Evolutionary conservation across 1,140 invertebrate genomes (phyloP), one percentile per base, ranked within the genome.

Genomic region (Psilanteris sp.): DNA sequence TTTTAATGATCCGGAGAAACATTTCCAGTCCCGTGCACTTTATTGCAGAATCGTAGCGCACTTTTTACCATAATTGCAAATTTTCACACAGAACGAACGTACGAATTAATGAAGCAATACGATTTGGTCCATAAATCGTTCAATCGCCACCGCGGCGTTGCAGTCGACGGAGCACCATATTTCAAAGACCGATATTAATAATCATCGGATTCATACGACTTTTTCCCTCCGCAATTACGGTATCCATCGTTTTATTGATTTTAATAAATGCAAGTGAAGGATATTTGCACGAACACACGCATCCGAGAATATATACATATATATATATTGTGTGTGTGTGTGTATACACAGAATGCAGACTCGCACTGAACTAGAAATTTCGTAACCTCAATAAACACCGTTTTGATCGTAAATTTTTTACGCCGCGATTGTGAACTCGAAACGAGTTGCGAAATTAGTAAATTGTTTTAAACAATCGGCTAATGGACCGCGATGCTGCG

Each of bases 11-110:
- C 7, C 20, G 14, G 8, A 20, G 48, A 36, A 66, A 62, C 43
- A 34, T 43, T 52, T 50, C 59, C 36, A 41, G 26, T 9, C 4
- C n/a, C 7, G 0, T 52, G 46, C 18, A 43, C 34, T 44, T 66
- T 54, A 54, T 44, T 52, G 39, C 62, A 14, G 50, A 37, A 55
- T 32, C 31, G 14, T 27, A 13, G 1, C 13, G 15, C 29, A 55
- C 41, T 57, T 57, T 68, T 68, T 71, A 32, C 46, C 39, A 46
- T 71, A 71, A 71, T 61, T 71, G 48, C 48, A 55, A 54, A 71
- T 62, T 62, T 52, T 71, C 55, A 71, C 67, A 71, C 46, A 61
- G 55, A 62, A 41, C 11, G 43, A 34, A 32, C 46, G 10, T 43
- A 43, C 27, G 43, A 50, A 70, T 70, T 59, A 70, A 70, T 59